Conservation (phyloP, 1,140 invertebrate species). For the Calycopis cecrops region DNA sequence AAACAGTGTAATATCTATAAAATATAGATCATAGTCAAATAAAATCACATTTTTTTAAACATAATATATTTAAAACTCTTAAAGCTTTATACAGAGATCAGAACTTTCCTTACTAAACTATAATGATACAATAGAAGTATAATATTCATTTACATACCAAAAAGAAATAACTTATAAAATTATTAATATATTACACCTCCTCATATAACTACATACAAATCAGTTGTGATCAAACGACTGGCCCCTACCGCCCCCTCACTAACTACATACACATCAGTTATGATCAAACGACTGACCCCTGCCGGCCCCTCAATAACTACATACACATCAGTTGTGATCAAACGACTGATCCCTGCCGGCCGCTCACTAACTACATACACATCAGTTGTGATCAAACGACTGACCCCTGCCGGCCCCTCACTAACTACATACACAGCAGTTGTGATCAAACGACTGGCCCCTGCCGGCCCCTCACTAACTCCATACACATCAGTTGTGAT, state of each 20-base stretch:
- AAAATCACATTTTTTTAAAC: too few species aligned
- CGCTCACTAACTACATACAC: too few species aligned
- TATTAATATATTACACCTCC: neutral
- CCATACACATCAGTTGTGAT: slow-evolving; percentile 16
- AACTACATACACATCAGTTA: too few species aligned
- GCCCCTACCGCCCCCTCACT: too few species aligned
- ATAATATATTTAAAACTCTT: neutral
- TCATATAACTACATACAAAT: neutral
- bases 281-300: neutral
- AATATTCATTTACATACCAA: neutral
- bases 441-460: too few species aligned
- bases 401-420: too few species aligned
- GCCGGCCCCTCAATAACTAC: neutral
- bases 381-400: too few species aligned
- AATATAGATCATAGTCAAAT: too few species aligned
- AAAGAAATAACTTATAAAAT: neutral
- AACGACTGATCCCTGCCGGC: slow-evolving; percentile 47
- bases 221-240: neutral
- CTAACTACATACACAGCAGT: too few species aligned
- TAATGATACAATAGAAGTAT: neutral
- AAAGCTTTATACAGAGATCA: slow-evolving; percentile 6
- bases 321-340: slow-evolving; percentile 24
- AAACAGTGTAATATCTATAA: too few species aligned
- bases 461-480: too few species aligned
- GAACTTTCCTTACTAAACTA: neutral